Evolutionary conservation across 2,797 vertebrate species (phyloP), one percentile per base, ranked within the genome.

Genomic region (Odontamblyopus rebecca): DNA sequence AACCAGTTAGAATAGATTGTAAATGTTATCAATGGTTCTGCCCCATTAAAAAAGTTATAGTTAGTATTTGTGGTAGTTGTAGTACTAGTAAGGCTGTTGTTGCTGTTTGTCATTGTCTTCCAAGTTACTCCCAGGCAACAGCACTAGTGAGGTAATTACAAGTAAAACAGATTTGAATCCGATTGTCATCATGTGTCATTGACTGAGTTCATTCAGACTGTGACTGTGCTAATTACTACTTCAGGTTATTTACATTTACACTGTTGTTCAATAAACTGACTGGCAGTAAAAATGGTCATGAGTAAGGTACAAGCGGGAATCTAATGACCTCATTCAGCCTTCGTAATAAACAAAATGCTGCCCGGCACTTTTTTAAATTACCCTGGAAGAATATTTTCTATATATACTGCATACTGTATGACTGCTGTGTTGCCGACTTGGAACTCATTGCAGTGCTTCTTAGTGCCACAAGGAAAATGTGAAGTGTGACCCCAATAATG

Each of bases 401-500:
- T 69, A 74, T 72, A 75, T 69, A 74, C 29, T 6, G 11, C 18
- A 61, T 5, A 67, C 63, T 76, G 9, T 32, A 51, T 85, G 78
- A 84, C 73, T 77, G 75, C 77, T 83, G 69, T 65, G 44, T 72
- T 70, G 73, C 68, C 67, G 60, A 68, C 61, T 53, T 63, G 60
- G 64, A 68, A 72, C 84, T 77, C 75, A 73, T 74, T 68, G 41
- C 68, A 68, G 54, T 23, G 71, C 82, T 68, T 87, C 75, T 61
- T 44, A 61, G 57, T 69, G 78, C 69, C 51, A 76, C 35, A 62
- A 78, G 80, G 81, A 77, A 85, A 88, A 86, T 80, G 74, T 82
- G 76, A 75, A 81, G 75, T 70, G 79, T 77, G 76, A 84, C 86
- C 83, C 85, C 76, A 83, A 82, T 88, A 86, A 85, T 79, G 75